Conservation (phyloP, 2,888 invertebrate genomes). For the Cynaeus angustus region DNA sequence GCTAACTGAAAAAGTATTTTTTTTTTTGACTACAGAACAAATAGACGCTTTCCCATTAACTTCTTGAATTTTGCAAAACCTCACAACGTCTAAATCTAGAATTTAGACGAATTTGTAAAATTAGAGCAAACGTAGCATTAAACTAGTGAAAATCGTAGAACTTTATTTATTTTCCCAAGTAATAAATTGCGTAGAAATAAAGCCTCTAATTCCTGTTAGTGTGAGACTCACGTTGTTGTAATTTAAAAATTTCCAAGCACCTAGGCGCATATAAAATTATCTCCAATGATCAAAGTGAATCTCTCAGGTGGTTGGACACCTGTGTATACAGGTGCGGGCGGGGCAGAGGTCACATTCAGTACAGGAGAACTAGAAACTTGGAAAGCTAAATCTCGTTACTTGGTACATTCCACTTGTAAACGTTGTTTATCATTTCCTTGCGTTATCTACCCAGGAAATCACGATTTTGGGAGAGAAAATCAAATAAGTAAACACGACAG, state of each 20-base stretch:
- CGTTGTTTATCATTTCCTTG: constrained; percentile 41
- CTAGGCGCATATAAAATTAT: constrained; percentile 56
- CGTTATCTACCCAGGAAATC: constrained; percentile 39
- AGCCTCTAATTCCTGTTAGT: constrained; percentile 1
- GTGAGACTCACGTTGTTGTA: constrained; percentile 27
- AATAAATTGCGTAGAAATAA: background rate
- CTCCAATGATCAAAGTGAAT: constrained; percentile 58
- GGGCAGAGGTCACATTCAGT: constrained; percentile 63
- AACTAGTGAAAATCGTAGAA: no score
- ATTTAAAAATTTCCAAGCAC: constrained; percentile 42
- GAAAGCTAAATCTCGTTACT: constrained; percentile 46
- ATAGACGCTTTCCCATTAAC: no score
- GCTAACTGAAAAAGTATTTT: no score
- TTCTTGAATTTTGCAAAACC: no score
- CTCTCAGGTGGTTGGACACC: constrained; percentile 65
- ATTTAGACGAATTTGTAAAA: no score
- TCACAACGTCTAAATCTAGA: no score
- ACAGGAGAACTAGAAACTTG: constrained; percentile 55
- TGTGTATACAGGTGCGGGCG: constrained; percentile 64
- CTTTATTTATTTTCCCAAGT: no score
- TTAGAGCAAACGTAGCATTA: no score
- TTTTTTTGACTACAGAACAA: no score
- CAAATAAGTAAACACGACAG: constrained; percentile 37
- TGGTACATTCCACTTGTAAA: constrained; percentile 49
- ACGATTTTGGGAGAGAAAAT: constrained; percentile 33